Conservation (phyloP, 2,113 vertebrate genomes). For the Delphinapterus leucas region DNA sequence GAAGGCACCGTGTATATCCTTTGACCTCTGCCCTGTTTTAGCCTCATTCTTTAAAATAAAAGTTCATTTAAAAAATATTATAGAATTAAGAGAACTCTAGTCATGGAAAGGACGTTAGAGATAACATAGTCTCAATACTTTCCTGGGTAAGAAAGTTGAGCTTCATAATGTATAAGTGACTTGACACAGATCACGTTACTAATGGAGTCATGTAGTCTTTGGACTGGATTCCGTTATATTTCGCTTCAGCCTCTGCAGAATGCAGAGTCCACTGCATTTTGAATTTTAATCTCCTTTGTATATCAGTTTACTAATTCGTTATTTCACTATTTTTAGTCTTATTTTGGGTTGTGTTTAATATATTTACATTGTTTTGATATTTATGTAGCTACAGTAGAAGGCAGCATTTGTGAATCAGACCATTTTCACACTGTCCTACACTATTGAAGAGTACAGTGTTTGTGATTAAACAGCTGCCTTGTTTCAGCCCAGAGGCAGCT, state of each 20-base stretch:
- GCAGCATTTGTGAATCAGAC: not conserved
- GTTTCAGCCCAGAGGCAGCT: slow-evolving; percentile 38
- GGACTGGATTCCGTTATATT: not conserved
- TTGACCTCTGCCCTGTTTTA: not conserved
- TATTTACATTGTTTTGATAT: not conserved
- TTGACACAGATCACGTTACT: rapidly evolving
- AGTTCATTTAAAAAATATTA: not conserved
- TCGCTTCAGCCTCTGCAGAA: not conserved
- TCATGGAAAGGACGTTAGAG: not conserved
- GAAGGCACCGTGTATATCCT: not conserved
- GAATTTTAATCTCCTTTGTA: not conserved
- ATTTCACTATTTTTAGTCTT: not conserved
- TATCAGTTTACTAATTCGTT: not conserved
- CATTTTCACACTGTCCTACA: not conserved
- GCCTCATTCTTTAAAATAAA: not conserved
- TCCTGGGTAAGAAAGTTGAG: not conserved
- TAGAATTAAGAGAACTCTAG: not conserved
- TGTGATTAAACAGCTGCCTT: not conserved
- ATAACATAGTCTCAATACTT: not conserved
- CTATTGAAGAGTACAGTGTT: not conserved
- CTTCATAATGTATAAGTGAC: not conserved
- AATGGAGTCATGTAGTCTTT: not conserved
- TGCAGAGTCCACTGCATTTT: not conserved
- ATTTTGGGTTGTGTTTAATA: not conserved
- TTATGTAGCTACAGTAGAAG: not conserved